Evolutionary conservation across 2,888 invertebrate genomes (phyloP), one percentile per base, ranked within the genome.

Genomic region (Margaritifera margaritifera): DNA sequence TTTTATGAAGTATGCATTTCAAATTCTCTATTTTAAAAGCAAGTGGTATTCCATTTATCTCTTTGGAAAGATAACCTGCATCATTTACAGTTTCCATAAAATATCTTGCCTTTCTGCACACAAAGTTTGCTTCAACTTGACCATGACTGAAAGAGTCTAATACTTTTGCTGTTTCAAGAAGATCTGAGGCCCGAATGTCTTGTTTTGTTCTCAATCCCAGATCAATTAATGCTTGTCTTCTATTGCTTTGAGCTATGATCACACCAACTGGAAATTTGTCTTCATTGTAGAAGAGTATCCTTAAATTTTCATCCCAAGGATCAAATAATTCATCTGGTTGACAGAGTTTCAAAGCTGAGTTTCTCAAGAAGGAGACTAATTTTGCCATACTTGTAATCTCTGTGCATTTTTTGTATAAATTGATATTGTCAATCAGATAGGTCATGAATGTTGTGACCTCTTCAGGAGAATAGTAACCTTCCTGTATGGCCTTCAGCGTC

Each of bases 261-360:
- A 54, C 18, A 42, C 61, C 66, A 20, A n/a, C 52, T 31, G 73
- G 73, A 69, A 76, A 73, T 24, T 52, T 18, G 18, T 61, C 22
- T 25, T 60, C 56, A 63, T 61, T 54, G 1, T n/a, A 18, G 42
- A 76, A 56, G 15, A 76, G 25, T 15, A 53, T 51, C 50, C 20
- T 31, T 18, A 71, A 52, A 31, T 54, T 56, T 1, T 55, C 56
- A 24, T 71, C 66, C 20, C 58, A n/a, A 1, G 69, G 67, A 55
- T 76, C 71, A 61, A 65, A 76, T 20, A 76, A 31, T 20, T 76
- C 71, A 6, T 25, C 8, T 18, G 73, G 67, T 62, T 31, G 54
- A 31, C 24, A n/a, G 57, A n/a, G 3, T 62, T 31, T 20, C 24
- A 19, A 42, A 56, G 55, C 20, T 22, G 11, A 20, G 42, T 56